phyloP scores from a whole-genome alignment of 2,113 vertebrate species.

The Sporophila hypoxantha region DNA sequence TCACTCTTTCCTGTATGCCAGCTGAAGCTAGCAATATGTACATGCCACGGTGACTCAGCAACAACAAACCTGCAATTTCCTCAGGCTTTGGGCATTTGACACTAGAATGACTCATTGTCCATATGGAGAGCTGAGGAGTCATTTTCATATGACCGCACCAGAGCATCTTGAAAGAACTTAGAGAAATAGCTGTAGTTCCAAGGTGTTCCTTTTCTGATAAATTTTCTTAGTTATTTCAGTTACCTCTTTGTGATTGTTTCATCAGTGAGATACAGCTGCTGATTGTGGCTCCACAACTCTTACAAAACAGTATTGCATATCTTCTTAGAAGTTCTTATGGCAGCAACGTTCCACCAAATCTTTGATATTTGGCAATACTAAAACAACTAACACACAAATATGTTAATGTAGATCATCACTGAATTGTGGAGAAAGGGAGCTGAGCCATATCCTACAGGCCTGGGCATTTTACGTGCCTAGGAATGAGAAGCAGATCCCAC shows the following conservation, averaged over 20 bases:
- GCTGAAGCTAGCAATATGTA: not conserved
- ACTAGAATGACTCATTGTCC: slow-evolving; percentile 44
- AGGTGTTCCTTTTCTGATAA: not conserved
- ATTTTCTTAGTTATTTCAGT: not conserved
- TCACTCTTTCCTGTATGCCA: not conserved
- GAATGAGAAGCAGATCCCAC: not conserved
- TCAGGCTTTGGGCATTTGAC: not conserved
- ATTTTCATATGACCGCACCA: not conserved
- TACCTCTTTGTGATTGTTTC: not conserved
- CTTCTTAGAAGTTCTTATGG: not conserved
- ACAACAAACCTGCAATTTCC: slow-evolving; percentile 1
- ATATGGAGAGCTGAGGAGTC: not conserved
- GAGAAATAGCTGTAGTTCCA: not conserved
- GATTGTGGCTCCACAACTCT: not conserved
- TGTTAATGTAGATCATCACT: not conserved
- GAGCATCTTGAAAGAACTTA: not conserved
- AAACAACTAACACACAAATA: not conserved
- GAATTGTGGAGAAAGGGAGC: not conserved
- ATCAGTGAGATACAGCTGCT: not conserved
- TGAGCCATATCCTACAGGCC: not conserved
- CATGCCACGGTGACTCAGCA: slow-evolving; percentile 23
- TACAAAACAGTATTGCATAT: not conserved
- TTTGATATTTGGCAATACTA: not conserved
- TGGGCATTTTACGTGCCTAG: not conserved
- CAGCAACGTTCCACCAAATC: not conserved